Evolutionary conservation across 2,113 vertebrate species (phyloP).

Genomic region (Gallinago media): DNA sequence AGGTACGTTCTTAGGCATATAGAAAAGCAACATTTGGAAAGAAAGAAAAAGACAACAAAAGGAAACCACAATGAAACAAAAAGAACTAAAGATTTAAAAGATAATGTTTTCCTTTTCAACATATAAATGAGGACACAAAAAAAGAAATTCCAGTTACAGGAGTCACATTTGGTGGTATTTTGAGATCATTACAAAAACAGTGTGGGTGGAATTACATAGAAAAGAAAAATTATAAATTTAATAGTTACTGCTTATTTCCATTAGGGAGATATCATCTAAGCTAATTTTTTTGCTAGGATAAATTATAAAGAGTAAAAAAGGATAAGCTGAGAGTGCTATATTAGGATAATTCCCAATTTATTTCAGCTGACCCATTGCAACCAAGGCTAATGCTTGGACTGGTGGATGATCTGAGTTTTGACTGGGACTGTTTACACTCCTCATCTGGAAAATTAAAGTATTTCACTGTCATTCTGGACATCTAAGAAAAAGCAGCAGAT

Average conservation of each 20-base stretch:
- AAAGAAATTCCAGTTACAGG: neutral
- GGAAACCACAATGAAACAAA: neutral
- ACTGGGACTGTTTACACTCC: neutral
- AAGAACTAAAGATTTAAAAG: neutral
- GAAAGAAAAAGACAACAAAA: neutral
- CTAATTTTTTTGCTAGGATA: neutral
- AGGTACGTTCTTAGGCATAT: neutral
- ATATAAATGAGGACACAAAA: neutral
- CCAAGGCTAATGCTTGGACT: neutral
- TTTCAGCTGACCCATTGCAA: neutral
- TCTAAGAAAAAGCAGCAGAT: neutral
- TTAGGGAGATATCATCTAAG: neutral
- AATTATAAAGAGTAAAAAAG: neutral
- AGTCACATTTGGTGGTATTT: neutral
- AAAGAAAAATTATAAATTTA: neutral
- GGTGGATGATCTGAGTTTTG: neutral
- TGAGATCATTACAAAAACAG: neutral
- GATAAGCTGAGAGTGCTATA: neutral
- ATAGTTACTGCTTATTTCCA: neutral
- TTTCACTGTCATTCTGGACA: neutral
- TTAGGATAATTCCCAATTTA: neutral
- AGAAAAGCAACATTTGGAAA: neutral
- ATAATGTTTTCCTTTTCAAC: neutral
- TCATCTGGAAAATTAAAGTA: neutral
- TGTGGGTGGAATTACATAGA: neutral